A percentile compares a stretch with the other conserved stretches of the same genome.
These are phyloP conservation scores for Frankliniella intonsa DNA, from an alignment of 2,888 invertebrate species.

Conservation along the genomic window DNA sequence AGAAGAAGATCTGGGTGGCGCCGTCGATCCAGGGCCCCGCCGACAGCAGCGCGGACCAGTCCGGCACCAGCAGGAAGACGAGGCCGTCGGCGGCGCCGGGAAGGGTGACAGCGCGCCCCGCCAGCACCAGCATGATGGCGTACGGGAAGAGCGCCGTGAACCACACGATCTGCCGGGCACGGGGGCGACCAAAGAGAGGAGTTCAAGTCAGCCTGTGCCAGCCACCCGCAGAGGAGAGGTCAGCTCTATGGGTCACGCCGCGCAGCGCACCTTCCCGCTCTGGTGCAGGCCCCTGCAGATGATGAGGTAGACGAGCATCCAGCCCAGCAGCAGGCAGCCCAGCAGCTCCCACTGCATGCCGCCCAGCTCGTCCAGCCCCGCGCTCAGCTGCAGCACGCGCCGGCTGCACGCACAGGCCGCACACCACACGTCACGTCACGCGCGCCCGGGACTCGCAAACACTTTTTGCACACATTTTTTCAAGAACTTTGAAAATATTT, in stretches of 20 bases:
- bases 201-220: neutral
- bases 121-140: slow-evolving; percentile 60
- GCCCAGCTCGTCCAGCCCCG: slow-evolving; percentile 59
- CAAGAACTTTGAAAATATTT: neutral
- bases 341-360: slow-evolving; percentile 64
- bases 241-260: too few species aligned
- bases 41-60: slow-evolving; percentile 52
- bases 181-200: too few species aligned
- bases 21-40: slow-evolving; percentile 68
- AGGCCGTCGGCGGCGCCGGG: slow-evolving; percentile 62
- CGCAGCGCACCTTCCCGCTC: slow-evolving; percentile 66
- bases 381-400: slow-evolving; percentile 58
- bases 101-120: slow-evolving; percentile 62
- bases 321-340: slow-evolving; percentile 60
- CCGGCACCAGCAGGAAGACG: slow-evolving; percentile 62
- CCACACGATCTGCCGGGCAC: slow-evolving; percentile 59
- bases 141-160: slow-evolving; percentile 73
- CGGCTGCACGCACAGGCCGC: slow-evolving; percentile 48
- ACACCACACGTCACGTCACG: neutral
- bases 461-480: neutral
- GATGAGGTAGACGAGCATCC: slow-evolving; percentile 65
- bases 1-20: slow-evolving; percentile 73
- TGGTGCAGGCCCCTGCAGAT: slow-evolving; percentile 69
- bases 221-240: neutral
- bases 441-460: neutral